These are phyloP conservation scores for Metopia argyrocephala DNA, from an alignment of 2,888 invertebrate species.

Conservation along the genomic window DNA sequence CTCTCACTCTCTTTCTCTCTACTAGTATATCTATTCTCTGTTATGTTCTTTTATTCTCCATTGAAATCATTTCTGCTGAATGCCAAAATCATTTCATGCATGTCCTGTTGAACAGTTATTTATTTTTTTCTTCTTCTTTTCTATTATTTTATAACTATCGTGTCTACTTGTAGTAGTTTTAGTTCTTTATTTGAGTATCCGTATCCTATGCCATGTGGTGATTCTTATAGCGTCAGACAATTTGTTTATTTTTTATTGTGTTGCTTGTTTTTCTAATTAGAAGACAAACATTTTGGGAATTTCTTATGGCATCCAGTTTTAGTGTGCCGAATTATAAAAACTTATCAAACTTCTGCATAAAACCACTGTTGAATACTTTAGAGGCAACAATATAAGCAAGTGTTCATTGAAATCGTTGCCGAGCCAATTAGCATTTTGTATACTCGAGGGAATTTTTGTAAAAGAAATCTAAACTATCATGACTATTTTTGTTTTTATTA, in stretches of 20 bases:
- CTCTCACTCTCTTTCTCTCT: neutral
- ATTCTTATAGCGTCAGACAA: neutral
- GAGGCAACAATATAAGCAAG: neutral
- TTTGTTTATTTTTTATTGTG: neutral
- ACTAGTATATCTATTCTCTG: neutral
- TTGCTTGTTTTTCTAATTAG: neutral
- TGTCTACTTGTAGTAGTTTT: constrained; percentile 6
- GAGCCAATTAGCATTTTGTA: neutral
- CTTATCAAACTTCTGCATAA: constrained; percentile 13
- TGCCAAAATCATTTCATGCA: neutral
- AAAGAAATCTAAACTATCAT: no score
- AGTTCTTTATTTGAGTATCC: constrained; percentile 6
- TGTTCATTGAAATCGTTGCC: neutral
- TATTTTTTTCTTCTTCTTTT: neutral
- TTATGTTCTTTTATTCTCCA: neutral
- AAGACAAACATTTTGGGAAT: constrained; percentile 8
- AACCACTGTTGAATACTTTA: neutral
- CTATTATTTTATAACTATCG: neutral
- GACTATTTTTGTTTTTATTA: no score
- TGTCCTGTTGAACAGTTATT: neutral
- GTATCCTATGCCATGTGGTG: neutral
- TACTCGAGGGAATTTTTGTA: no score
- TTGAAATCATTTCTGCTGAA: neutral
- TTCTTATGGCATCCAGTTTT: neutral
- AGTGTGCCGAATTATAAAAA: neutral